Base-by-base conservation (phyloP, 1,140 invertebrate species). In the Eriosoma lanigerum region DNA sequence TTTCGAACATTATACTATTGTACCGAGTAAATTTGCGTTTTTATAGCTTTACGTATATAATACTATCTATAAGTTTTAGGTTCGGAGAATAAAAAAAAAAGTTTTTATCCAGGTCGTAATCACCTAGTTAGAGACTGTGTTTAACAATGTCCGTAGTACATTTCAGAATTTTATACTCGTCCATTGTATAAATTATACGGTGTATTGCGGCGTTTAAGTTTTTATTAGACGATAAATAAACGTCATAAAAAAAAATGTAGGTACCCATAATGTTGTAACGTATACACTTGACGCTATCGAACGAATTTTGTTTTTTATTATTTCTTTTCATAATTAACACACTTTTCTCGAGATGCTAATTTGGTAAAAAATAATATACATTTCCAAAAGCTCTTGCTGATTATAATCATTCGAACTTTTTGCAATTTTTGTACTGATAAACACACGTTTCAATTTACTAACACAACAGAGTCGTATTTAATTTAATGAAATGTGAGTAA, bases 141-240 rank as follows among this genome's bases (percentile, higher is more conserved):
- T 64, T 64, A 64, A 64, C 29, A 64, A 64, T 64, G 62, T 64
- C 62, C 62, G 62, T 44, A 64, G 32, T 9, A n/a, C 32, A 13
- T 44, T 64, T 64, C 62, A 64, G 62, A 64, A 64, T 64, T 64
- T 64, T 64, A 64, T 64, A 64, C 13, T 64, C 62, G 19, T 24
- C 4, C 10, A n/a, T 64, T 64, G 29, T 64, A 64, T 64, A 64
- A 64, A 64, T 64, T 64, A 38, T 38, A 64, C 32, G n/a, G 19
- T 38, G 32, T 38, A 64, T 44, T 64, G 29, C 32, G n/a, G 62
- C 62, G 62, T 64, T 64, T 64, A 64, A 64, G 62, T 64, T 64
- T 64, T 64, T 64, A 64, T 38, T 64, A 13, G 62, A 64, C 29
- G 19, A 64, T 64, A 64, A 64, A 64, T 64, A 64, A 64, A 64